Evolutionary conservation across 1,140 invertebrate species (phyloP).

Genomic region (Macrotrachela quadricornifera): DNA sequence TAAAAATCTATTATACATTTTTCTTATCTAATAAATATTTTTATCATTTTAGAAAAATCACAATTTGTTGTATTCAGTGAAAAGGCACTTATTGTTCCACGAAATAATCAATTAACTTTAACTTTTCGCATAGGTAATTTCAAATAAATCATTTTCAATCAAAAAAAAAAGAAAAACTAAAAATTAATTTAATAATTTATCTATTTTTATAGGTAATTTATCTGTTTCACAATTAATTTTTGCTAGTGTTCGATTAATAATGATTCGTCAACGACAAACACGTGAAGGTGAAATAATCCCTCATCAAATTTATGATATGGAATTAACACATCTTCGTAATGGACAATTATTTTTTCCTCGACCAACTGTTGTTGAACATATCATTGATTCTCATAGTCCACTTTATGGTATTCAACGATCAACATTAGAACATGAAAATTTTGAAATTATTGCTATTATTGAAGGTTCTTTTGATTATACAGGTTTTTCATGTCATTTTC

Average conservation of each 20-base stretch:
- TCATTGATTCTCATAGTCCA: conserved; percentile 14
- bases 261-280: conserved; percentile 1
- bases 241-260: neutral
- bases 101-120: conserved; percentile 1
- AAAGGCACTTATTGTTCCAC: conserved; percentile 1
- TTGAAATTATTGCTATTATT: conserved; percentile 31
- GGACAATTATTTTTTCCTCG: conserved; percentile 11
- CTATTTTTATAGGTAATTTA: neutral
- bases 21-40: too few species aligned
- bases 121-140: neutral
- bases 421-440: neutral
- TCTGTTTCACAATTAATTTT: neutral
- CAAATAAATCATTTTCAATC: conserved; percentile 2
- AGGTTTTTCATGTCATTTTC: conserved; percentile 42
- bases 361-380: conserved; percentile 13
- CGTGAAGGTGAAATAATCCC: conserved; percentile 3
- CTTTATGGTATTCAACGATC: conserved; percentile 9
- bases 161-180: neutral
- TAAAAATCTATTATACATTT: too few species aligned
- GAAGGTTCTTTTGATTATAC: conserved; percentile 13
- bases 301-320: conserved; percentile 4
- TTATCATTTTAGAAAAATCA: too few species aligned
- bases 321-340: conserved; percentile 11
- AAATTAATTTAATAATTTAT: too few species aligned
- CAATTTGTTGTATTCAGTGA: neutral